phyloP scores from a whole-genome alignment of 2,888 invertebrate species.

The Lysandra bellargus region DNA sequence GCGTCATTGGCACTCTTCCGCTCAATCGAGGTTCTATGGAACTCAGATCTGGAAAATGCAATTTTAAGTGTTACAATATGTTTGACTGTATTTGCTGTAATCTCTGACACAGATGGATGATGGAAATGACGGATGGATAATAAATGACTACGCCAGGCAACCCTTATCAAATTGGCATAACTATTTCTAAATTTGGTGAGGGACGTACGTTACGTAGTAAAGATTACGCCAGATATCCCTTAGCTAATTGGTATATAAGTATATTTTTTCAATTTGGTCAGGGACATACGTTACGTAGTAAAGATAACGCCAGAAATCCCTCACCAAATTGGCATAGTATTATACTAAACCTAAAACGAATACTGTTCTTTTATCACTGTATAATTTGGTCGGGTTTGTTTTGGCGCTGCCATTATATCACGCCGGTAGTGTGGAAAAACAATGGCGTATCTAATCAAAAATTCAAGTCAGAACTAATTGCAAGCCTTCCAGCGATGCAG shows the following conservation, averaged over 20 bases:
- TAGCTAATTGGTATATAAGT: no score
- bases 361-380: not conserved
- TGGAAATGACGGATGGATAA: not conserved
- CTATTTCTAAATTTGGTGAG: no score
- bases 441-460: conserved; percentile 4
- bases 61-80: not conserved
- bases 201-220: no score
- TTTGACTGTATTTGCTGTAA: not conserved
- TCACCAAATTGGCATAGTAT: no score
- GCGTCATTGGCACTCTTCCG: conserved; percentile 41
- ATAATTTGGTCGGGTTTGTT: not conserved
- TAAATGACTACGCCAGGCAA: not conserved
- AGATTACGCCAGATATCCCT: no score
- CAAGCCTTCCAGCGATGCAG: not conserved
- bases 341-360: no score
- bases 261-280: no score
- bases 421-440: conserved; percentile 1
- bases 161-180: no score
- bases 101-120: not conserved
- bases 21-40: conserved; percentile 17
- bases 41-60: not conserved
- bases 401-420: conserved; percentile 2
- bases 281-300: no score
- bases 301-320: no score
- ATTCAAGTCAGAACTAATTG: conserved; percentile 14